phyloP scores from a whole-genome alignment of 2,888 invertebrate genomes.

The Pyrrhosoma nymphula region DNA sequence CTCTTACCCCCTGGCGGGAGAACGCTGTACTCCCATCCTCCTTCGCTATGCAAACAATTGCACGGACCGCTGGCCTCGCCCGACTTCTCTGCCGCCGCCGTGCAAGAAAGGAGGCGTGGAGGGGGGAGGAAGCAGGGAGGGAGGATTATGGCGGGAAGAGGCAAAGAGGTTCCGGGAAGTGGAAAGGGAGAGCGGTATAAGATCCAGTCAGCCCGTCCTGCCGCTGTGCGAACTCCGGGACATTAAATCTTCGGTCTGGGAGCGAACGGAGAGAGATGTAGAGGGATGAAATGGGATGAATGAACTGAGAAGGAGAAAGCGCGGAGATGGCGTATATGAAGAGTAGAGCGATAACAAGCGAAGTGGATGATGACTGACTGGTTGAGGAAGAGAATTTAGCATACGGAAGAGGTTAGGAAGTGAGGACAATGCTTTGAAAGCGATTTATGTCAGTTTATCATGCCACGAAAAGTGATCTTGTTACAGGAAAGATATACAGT shows the following conservation, averaged over 20 bases:
- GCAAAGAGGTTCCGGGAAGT: neutral
- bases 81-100: neutral
- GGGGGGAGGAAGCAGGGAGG: neutral
- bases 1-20: slow-evolving; percentile 5
- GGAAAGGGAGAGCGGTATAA: neutral
- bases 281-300: neutral
- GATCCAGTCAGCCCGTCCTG: no score
- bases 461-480: neutral
- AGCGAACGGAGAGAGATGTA: neutral
- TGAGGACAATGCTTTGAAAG: neutral
- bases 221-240: no score
- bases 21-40: neutral
- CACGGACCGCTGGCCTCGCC: slow-evolving; percentile 22
- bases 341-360: neutral
- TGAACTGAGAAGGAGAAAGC: neutral
- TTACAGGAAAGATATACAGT: no score
- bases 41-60: slow-evolving; percentile 51
- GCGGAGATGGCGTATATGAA: neutral
- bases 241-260: neutral
- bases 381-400: neutral
- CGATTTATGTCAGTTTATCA: neutral
- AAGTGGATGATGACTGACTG: neutral
- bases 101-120: neutral
- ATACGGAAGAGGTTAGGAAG: neutral
- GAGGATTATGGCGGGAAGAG: slow-evolving; percentile 9